These are phyloP conservation scores for Sinella curviseta DNA, from an alignment of 1,140 invertebrate genomes.

Conservation along the genomic window DNA sequence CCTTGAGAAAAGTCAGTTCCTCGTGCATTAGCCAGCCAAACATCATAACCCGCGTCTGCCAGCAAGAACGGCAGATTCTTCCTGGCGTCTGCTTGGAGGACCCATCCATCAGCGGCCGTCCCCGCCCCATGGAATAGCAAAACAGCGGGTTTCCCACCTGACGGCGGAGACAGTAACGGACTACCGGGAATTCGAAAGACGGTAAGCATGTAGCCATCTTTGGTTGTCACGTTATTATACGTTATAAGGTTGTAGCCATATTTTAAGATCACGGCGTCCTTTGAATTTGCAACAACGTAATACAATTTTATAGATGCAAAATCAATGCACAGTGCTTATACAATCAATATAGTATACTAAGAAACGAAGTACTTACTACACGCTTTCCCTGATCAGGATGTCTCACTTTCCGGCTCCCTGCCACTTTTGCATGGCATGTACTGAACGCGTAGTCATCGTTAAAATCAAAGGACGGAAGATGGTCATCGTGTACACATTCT, in stretches of 20 bases:
- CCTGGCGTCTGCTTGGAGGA: background rate
- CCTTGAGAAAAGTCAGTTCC: slow-evolving; percentile 59
- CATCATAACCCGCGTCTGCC: slow-evolving; percentile 62
- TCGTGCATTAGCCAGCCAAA: slow-evolving; percentile 61
- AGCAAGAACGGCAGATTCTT: slow-evolving; percentile 44
- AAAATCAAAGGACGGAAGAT: too few relatives aligned
- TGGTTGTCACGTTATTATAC: background rate
- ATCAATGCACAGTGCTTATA: too few relatives aligned
- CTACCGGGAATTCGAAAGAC: background rate
- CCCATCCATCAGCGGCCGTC: background rate
- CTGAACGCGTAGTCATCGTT: too few relatives aligned
- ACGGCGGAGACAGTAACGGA: background rate
- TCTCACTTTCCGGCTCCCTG: too few relatives aligned
- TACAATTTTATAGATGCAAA: background rate
- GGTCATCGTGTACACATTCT: too few relatives aligned
- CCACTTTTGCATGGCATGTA: too few relatives aligned
- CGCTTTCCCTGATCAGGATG: too few relatives aligned
- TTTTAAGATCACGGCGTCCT: background rate
- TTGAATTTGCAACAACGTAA: background rate
- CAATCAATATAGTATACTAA: too few relatives aligned
- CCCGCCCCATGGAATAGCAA: background rate
- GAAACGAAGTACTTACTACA: too few relatives aligned
- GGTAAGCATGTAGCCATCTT: background rate
- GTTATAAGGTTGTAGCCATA: background rate
- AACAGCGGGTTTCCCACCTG: background rate